These are phyloP conservation scores for Hirundo rustica DNA, from an alignment of 2,797 vertebrate genomes.

Conservation along the genomic window DNA sequence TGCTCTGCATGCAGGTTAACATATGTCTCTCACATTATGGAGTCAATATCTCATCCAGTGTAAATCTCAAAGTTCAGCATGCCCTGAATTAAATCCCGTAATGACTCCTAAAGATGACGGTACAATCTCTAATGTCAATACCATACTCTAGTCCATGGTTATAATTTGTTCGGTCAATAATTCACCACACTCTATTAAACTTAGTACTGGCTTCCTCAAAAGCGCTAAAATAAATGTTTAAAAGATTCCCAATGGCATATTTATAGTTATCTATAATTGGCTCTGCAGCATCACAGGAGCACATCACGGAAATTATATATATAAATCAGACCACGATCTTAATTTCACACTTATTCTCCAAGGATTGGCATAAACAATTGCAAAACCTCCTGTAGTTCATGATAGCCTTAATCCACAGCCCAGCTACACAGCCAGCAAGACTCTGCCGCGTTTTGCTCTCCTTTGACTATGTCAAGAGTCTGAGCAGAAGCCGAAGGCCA, in stretches of 20 bases:
- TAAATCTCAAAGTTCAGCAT: constrained; percentile 43
- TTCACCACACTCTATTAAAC: constrained; percentile 31
- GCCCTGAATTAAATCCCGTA: background rate
- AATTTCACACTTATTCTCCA: background rate
- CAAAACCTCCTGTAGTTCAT: background rate
- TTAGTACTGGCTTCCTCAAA: constrained; percentile 13
- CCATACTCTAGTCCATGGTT: background rate
- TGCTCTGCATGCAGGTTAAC: background rate
- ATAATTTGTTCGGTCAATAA: constrained; percentile 54
- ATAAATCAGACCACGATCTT: background rate
- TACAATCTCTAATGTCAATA: constrained; percentile 39
- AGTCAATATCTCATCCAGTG: background rate
- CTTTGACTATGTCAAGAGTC: background rate
- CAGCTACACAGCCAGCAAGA: background rate
- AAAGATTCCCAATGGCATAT: constrained; percentile 4
- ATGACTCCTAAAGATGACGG: background rate
- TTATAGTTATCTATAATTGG: constrained; percentile 44
- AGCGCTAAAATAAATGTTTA: background rate
- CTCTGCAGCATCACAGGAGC: background rate
- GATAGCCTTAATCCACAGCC: background rate
- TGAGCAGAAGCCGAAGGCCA: background rate
- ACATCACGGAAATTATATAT: background rate
- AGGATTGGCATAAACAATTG: background rate
- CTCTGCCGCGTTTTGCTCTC: background rate
- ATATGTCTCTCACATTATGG: background rate